A percentile compares a stretch with the other conserved stretches of the same genome.
phyloP scores from a whole-genome alignment of 2,797 vertebrate genomes.

The Geotrypetes seraphini region DNA sequence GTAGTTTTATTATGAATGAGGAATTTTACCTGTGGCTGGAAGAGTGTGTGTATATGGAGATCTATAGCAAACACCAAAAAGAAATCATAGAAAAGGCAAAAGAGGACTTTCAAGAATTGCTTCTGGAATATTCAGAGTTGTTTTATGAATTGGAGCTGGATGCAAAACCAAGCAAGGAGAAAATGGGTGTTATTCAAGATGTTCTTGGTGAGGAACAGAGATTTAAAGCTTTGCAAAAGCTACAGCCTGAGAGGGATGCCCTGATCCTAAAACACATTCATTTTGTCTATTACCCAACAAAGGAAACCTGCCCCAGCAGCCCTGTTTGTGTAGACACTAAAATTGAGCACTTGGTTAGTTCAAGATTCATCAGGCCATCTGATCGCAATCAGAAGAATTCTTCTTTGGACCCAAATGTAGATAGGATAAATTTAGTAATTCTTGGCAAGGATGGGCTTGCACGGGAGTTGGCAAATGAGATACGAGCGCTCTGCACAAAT shows the following conservation, averaged over 20 bases:
- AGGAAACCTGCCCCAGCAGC: constrained; percentile 90
- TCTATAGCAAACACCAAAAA: constrained; percentile 91
- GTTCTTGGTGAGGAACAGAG: constrained; percentile 85
- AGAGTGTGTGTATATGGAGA: constrained; percentile 80
- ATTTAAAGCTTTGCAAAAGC: constrained; percentile 90
- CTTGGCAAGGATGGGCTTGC: constrained; percentile 89
- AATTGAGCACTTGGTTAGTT: constrained; percentile 76
- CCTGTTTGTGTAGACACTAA: constrained; percentile 77
- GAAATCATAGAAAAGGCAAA: constrained; percentile 88
- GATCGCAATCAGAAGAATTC: constrained; percentile 62
- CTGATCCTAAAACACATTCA: constrained; percentile 94
- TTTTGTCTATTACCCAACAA: constrained; percentile 94
- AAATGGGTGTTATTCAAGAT: constrained; percentile 95
- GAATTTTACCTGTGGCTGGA: constrained; percentile 93
- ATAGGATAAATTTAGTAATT: constrained; percentile 91
- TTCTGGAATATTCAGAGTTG: constrained; percentile 91
- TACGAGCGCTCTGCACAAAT: constrained; percentile 83
- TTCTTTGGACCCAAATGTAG: constrained; percentile 54
- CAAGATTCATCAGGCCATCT: constrained; percentile 67
- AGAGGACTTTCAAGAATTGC: constrained; percentile 94
- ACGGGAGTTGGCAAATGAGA: constrained; percentile 90
- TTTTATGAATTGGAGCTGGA: constrained; percentile 96
- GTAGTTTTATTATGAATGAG: constrained; percentile 95
- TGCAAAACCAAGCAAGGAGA: constrained; percentile 96
- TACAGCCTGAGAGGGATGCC: constrained; percentile 90